Conservation (phyloP, 2,797 vertebrate genomes). For the Malurus splendens region DNA sequence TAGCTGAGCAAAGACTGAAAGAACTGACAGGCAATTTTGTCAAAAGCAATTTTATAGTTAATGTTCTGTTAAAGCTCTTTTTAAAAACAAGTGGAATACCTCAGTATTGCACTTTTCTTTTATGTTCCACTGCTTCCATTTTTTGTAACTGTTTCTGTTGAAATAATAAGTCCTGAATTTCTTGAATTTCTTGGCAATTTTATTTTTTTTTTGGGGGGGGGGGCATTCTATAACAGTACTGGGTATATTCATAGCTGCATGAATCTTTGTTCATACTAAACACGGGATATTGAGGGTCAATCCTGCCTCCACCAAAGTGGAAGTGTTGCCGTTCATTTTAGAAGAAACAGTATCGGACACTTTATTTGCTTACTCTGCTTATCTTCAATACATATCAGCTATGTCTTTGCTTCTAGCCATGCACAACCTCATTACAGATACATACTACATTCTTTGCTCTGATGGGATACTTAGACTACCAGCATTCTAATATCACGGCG, state of each 20-base stretch:
- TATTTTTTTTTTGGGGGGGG: not conserved
- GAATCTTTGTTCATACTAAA: not conserved
- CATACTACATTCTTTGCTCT: conserved; percentile 28
- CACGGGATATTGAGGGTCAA: not conserved
- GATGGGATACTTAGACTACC: not conserved
- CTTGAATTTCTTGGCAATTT: not conserved
- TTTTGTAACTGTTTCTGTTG: not conserved
- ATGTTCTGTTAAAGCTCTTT: conserved; percentile 2
- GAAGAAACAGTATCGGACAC: not conserved
- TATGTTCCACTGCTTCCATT: not conserved
- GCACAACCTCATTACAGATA: conserved; percentile 55
- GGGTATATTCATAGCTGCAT: not conserved
- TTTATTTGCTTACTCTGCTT: conserved; percentile 49
- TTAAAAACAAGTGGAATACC: not conserved
- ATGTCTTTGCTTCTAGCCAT: conserved; percentile 62
- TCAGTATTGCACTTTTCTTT: not conserved
- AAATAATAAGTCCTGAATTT: not conserved
- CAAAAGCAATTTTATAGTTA: conserved; percentile 19
- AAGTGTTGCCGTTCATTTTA: not conserved
- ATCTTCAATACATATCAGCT: conserved; percentile 48
- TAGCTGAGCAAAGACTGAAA: not conserved
- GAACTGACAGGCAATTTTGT: conserved; percentile 25
- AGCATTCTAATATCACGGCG: conserved; percentile 24
- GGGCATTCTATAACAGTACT: not conserved
- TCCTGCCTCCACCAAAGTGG: not conserved